Conservation (phyloP, 2,113 vertebrate species). For the Zosterops japonicus region DNA sequence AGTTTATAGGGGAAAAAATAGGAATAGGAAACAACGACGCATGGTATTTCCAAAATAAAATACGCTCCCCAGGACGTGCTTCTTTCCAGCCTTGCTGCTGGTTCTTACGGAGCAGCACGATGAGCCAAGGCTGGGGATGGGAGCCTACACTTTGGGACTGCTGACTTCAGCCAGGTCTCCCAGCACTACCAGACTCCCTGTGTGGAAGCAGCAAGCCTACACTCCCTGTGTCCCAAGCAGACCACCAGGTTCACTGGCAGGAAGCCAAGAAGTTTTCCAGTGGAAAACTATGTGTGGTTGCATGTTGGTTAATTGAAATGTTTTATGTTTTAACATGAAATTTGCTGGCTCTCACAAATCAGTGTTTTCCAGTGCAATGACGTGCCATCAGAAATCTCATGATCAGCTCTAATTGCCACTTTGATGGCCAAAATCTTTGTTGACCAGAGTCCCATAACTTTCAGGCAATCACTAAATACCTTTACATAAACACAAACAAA, state of each 20-base stretch:
- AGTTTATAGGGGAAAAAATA: constrained; percentile 33
- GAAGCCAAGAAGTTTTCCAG: constrained; percentile 10
- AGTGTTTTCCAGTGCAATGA: neutral
- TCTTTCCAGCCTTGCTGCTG: constrained; percentile 4
- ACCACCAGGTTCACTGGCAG: constrained; percentile 27
- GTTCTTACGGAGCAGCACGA: fast-evolving
- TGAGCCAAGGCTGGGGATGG: neutral
- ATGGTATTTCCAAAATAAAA: constrained; percentile 49
- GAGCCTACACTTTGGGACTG: neutral
- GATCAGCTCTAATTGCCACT: neutral
- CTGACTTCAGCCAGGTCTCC: neutral
- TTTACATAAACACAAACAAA: neutral
- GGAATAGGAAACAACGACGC: constrained; percentile 61
- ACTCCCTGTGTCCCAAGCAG: neutral
- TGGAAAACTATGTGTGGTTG: constrained; percentile 40
- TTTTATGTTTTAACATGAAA: neutral
- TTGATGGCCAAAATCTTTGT: constrained; percentile 8
- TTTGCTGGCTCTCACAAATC: neutral
- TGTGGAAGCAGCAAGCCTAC: neutral
- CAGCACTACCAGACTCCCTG: neutral
- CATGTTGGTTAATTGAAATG: neutral
- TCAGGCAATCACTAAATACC: neutral
- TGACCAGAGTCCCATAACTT: neutral
- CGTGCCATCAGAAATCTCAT: neutral
- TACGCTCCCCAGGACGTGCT: neutral